Evolutionary conservation across 2,888 invertebrate species (phyloP).

Genomic region (Allygus modestus): DNA sequence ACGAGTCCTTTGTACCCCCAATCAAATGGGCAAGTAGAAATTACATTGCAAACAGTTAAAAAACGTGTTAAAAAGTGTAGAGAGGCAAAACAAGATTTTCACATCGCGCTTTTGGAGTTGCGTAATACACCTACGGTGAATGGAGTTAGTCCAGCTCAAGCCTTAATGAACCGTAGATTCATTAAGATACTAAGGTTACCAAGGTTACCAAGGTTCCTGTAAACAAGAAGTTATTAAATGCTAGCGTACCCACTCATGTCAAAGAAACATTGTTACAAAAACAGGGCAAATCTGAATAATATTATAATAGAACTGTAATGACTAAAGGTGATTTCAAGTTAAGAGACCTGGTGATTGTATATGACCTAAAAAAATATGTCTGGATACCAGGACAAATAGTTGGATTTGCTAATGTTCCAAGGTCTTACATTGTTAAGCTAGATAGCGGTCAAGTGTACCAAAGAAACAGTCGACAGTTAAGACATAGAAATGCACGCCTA

Average conservation of each 20-base stretch:
- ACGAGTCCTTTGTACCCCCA: constrained; percentile 68
- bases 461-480: background rate
- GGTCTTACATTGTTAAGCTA: background rate
- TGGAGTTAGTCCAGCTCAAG: constrained; percentile 42
- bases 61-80: constrained; percentile 66
- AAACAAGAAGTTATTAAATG: background rate
- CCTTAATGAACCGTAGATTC: constrained; percentile 42
- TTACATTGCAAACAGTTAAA: constrained; percentile 66
- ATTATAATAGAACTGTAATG: background rate
- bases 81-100: constrained; percentile 26
- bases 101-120: constrained; percentile 49
- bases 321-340: background rate
- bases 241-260: background rate
- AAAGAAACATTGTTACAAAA: background rate
- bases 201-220: constrained; percentile 56
- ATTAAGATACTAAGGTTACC: no score
- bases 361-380: background rate
- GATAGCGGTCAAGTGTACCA: background rate
- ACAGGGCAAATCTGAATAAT: background rate
- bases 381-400: background rate
- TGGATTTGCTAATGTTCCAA: background rate
- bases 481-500: background rate
- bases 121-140: constrained; percentile 57
- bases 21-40: constrained; percentile 67
- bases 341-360: background rate